Evolutionary conservation across 1,140 invertebrate genomes (phyloP), one percentile per base, ranked within the genome.

Genomic region (Eriosoma lanigerum): DNA sequence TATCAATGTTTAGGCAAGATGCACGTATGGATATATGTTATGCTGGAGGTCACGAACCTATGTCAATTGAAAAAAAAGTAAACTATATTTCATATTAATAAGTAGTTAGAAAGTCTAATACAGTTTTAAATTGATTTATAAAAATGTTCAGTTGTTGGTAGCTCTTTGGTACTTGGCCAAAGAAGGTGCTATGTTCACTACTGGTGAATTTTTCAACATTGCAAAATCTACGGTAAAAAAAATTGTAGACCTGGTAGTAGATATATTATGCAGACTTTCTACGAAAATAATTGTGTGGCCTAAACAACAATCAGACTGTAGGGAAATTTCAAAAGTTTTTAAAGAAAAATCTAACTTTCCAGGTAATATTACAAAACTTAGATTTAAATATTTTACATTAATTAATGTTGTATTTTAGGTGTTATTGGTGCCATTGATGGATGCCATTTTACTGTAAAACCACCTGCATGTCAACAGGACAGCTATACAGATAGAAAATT

Each of bases 401-500:
- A 19, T 62, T 62, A 38, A 38, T 62, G 29, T 32, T 62, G 17
- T 60, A 60, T 32, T 62, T 19, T 62, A 62, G 60, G 60, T 62
- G 29, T 62, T 32, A 32, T 62, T 62, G 60, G 60, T 38, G 26
- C 26, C 9, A 62, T 62, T n/a, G 60, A 62, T 38, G 60, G 60
- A 32, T 62, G 26, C 15, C 29, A 62, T 62, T 62, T 62, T 32
- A 62, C 29, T 62, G 29, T 62, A 9, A 62, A 62, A 38, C 26
- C 29, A 62, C 60, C 60, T 32, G 29, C 29, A 32, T 4, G 19
- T 62, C 60, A 62, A 32, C 60, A 62, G 15, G 60, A 62, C 21
- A 32, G 60, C 15, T n/a, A n/a, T n/a, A n/a, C n/a, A n/a, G n/a
- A 62, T 32, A 32, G 60, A 62, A 62, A 62, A 62, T 62, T 62